Percentiles rank a stretch among this genome's conserved stretches.
Conservation (phyloP, 1,140 invertebrate species). For the Rhagoletis pomonella region DNA sequence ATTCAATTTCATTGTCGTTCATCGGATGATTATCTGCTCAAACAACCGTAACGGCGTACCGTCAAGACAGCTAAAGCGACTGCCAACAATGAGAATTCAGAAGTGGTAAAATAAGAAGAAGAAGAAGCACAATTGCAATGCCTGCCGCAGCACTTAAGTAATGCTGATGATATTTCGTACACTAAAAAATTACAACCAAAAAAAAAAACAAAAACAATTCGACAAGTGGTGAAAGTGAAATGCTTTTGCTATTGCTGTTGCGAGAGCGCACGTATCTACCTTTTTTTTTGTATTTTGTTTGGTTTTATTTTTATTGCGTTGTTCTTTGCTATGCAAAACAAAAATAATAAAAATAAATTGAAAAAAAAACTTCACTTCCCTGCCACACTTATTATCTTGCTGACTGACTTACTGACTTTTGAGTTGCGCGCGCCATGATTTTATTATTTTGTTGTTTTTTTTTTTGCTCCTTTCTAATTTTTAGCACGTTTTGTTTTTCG, state of each 20-base stretch:
- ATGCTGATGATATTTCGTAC: background rate
- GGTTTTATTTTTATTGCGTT: constrained; percentile 19
- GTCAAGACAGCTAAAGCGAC: background rate
- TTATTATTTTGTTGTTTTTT: constrained; percentile 1
- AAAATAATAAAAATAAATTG: background rate
- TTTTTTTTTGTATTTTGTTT: background rate
- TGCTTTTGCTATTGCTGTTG: background rate
- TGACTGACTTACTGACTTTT: background rate
- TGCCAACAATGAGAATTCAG: constrained; percentile 10
- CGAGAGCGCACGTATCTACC: background rate
- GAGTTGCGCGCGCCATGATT: background rate
- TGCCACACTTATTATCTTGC: background rate
- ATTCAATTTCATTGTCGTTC: constrained; percentile 51
- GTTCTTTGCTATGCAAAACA: constrained; percentile 10
- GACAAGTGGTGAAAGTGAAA: constrained; percentile 53
- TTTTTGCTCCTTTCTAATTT: background rate
- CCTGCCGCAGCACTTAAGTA: background rate
- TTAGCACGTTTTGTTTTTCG: background rate
- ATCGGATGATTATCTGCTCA: constrained; percentile 49
- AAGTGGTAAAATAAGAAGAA: background rate
- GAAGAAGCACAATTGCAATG: background rate
- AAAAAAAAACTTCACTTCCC: background rate
- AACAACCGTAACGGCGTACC: constrained; percentile 8
- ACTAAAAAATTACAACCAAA: background rate
- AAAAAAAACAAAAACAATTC: constrained; percentile 22